These are phyloP conservation scores for Eilema griseolum DNA, from an alignment of 2,888 invertebrate species.

Conservation along the genomic window DNA sequence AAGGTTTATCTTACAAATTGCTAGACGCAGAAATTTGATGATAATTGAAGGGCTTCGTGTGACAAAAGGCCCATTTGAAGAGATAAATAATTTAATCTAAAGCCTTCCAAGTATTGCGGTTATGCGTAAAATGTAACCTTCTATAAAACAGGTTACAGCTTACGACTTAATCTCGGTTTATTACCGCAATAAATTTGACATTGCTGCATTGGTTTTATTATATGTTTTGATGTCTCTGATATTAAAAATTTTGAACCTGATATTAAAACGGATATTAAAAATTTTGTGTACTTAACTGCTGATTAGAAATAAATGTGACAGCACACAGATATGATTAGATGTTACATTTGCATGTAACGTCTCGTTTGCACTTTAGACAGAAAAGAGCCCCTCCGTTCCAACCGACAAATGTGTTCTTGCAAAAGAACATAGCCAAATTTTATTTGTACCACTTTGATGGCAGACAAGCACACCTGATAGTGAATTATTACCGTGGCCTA, in stretches of 20 bases:
- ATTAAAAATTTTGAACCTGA: conserved; percentile 40
- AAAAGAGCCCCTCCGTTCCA: background rate
- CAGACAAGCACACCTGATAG: too few relatives aligned
- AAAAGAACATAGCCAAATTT: too few relatives aligned
- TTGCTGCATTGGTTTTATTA: conserved; percentile 72
- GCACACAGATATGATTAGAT: too few relatives aligned
- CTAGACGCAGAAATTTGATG: conserved; percentile 36
- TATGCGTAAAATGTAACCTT: conserved; percentile 68
- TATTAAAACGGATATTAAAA: conserved; percentile 33
- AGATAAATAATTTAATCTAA: conserved; percentile 52
- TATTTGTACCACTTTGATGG: too few relatives aligned
- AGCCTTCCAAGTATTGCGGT: conserved; percentile 36
- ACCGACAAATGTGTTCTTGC: too few relatives aligned
- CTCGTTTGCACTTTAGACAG: background rate
- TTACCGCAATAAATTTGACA: conserved; percentile 69
- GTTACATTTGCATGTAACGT: background rate
- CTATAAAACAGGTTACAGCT: conserved; percentile 71
- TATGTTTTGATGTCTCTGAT: conserved; percentile 65
- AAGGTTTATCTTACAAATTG: conserved; percentile 39
- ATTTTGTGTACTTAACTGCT: background rate
- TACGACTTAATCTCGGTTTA: conserved; percentile 74
- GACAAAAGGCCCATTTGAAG: conserved; percentile 41
- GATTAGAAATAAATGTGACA: background rate
- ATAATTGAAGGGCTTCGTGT: conserved; percentile 40
- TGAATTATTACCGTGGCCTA: too few relatives aligned